Conservation (phyloP, 92 coral and sea anemone genomes). For the Zoanthus solanderi region DNA sequence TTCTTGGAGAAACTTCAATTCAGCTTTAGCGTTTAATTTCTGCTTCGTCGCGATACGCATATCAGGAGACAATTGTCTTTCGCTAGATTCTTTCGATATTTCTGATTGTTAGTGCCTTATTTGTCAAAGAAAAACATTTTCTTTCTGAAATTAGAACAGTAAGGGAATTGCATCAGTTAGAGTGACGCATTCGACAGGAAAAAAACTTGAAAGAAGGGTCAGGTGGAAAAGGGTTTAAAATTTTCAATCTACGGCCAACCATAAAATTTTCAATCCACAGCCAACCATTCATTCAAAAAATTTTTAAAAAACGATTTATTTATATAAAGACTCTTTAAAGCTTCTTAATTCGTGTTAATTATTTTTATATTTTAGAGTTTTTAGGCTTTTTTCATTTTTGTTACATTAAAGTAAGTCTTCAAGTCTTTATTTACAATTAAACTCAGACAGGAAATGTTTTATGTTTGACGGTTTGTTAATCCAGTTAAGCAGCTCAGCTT, state of each 20-base stretch:
- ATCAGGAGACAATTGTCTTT: background rate
- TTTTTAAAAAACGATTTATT: background rate
- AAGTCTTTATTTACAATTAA: background rate
- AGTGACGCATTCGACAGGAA: slow-evolving; percentile 2
- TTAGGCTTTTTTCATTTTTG: background rate
- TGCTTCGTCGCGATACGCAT: background rate
- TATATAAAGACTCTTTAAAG: too few relatives aligned
- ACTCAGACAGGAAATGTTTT: background rate
- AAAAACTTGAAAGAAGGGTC: background rate
- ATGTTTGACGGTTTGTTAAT: too few relatives aligned
- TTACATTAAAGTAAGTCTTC: background rate
- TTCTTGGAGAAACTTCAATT: background rate
- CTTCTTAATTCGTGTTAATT: background rate
- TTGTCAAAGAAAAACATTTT: background rate
- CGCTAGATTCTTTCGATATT: background rate
- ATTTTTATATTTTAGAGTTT: background rate
- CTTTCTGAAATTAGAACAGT: background rate
- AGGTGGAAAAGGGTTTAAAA: too few relatives aligned
- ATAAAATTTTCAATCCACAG: background rate
- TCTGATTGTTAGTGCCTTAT: background rate
- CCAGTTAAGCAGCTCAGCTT: too few relatives aligned
- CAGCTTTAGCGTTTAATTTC: background rate
- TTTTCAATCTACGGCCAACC: background rate
- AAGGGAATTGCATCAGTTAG: background rate
- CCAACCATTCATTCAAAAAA: background rate